These are phyloP conservation scores for Stomatorhinus walkeri DNA, from an alignment of 2,797 vertebrate genomes.

Conservation along the genomic window DNA sequence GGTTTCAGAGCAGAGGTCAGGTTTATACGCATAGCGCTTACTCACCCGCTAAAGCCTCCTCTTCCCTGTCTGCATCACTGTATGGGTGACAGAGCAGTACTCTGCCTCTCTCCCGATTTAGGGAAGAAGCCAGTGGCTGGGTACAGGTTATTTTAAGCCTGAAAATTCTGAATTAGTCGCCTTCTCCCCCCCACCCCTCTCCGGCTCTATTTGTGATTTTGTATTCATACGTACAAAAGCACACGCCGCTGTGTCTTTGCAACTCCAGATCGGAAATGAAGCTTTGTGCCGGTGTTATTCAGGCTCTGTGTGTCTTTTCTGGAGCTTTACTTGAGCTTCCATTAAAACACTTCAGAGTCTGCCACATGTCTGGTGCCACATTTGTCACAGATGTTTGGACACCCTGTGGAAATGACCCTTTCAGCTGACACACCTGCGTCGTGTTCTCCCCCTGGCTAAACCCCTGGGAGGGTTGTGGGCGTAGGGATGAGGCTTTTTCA, in stretches of 20 bases:
- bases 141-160: background rate
- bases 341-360: background rate
- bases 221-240: background rate
- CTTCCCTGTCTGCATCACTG: background rate
- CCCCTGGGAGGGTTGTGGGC: background rate
- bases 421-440: background rate
- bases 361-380: background rate
- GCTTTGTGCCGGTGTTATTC: background rate
- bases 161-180: background rate
- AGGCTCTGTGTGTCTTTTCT: background rate
- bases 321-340: background rate
- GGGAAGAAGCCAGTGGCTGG: background rate
- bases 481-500: background rate
- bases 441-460: background rate
- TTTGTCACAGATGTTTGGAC: background rate
- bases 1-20: constrained; percentile 1
- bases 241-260: background rate
- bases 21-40: background rate
- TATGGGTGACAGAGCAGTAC: background rate
- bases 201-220: background rate
- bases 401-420: background rate
- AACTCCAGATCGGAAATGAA: background rate
- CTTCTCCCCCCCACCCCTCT: no score
- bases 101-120: background rate
- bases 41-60: background rate